phyloP scores from a whole-genome alignment of 2,113 vertebrate genomes.

The Genyomyrus donnyi region DNA sequence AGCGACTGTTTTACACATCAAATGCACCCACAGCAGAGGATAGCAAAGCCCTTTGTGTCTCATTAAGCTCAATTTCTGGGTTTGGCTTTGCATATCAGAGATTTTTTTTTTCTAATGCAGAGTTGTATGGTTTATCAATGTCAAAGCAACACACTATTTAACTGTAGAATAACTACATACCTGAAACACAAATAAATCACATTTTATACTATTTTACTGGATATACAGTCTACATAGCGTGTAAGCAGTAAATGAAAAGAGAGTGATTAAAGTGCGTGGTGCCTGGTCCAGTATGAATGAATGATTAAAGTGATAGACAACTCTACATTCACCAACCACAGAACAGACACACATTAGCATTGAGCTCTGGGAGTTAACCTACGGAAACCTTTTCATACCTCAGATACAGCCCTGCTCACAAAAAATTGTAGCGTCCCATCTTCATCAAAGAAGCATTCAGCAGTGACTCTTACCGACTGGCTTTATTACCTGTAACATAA shows the following conservation, averaged over 20 bases:
- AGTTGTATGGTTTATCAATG: neutral
- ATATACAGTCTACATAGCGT: neutral
- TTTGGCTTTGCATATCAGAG: neutral
- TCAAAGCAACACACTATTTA: neutral
- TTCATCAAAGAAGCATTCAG: neutral
- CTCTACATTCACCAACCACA: neutral
- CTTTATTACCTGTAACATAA: neutral
- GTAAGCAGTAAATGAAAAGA: neutral
- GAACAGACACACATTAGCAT: neutral
- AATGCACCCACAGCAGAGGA: neutral
- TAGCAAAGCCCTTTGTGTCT: constrained; percentile 18
- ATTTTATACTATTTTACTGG: neutral
- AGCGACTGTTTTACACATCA: constrained; percentile 14
- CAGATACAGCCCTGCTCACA: neutral
- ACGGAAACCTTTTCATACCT: neutral
- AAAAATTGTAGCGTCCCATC: neutral
- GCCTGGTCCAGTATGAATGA: neutral
- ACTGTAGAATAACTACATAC: neutral
- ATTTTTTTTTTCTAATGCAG: constrained; percentile 3
- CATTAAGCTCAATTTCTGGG: constrained; percentile 9
- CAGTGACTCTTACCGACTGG: neutral
- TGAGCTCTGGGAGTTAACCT: neutral
- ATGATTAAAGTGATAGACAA: neutral
- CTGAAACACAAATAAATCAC: neutral
- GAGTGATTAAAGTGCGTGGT: neutral